Evolutionary conservation across 2,113 vertebrate genomes (phyloP).

Genomic region (Dromaius novaehollandiae): DNA sequence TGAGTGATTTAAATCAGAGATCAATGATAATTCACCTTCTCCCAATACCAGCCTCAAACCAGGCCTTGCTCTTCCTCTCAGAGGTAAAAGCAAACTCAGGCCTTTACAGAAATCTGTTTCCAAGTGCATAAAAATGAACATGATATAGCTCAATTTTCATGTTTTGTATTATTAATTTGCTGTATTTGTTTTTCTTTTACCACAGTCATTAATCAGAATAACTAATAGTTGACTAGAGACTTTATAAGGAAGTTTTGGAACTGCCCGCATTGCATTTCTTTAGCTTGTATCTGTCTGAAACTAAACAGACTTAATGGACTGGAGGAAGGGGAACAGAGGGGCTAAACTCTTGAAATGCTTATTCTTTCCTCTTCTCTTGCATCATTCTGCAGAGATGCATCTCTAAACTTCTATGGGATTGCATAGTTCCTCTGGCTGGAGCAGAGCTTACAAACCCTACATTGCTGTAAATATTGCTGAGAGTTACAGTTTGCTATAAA

Average conservation of each 20-base stretch:
- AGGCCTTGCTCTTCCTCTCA: neutral
- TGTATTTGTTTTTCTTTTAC: neutral
- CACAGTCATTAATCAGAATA: neutral
- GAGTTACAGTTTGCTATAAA: neutral
- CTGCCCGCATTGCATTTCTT: neutral
- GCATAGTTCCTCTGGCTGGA: neutral
- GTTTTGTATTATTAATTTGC: neutral
- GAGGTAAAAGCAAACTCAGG: neutral
- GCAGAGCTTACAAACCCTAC: accelerated
- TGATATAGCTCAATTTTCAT: neutral
- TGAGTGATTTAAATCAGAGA: neutral
- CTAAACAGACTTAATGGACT: no score
- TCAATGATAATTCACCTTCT: neutral
- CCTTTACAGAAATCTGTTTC: neutral
- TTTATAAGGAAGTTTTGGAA: neutral
- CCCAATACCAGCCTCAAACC: neutral
- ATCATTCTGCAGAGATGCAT: neutral
- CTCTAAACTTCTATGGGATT: neutral
- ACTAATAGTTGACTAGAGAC: neutral
- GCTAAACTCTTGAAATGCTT: neutral
- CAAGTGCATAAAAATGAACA: neutral
- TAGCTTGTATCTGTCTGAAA: neutral
- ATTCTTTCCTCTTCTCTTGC: neutral
- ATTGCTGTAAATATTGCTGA: neutral
- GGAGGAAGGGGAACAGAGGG: neutral